These are phyloP conservation scores for Drosophila lutescens DNA, from an alignment of 2,888 invertebrate species.

Conservation along the genomic window DNA sequence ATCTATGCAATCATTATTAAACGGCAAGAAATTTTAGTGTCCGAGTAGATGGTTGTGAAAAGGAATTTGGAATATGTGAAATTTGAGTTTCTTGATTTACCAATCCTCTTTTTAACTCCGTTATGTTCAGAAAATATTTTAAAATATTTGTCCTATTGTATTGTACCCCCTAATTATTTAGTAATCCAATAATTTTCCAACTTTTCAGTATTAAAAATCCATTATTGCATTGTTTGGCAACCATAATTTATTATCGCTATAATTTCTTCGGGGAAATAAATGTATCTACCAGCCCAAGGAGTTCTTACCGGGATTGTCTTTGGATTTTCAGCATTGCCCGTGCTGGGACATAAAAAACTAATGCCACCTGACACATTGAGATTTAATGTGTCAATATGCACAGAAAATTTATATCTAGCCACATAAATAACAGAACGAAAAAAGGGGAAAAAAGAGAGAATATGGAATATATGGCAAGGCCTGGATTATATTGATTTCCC, in stretches of 20 bases:
- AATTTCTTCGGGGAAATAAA: conserved; percentile 16
- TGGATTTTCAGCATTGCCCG: conserved; percentile 40
- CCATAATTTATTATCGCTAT: conserved; percentile 25
- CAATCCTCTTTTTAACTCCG: background rate
- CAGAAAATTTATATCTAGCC: conserved; percentile 74
- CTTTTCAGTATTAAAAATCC: background rate
- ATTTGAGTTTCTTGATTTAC: background rate
- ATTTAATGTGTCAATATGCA: conserved; percentile 83
- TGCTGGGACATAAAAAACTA: conserved; percentile 69
- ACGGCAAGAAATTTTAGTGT: conserved; percentile 26
- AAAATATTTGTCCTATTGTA: too few species aligned
- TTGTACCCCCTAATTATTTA: background rate
- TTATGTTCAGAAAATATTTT: too few species aligned
- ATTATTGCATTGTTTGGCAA: background rate
- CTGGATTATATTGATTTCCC: conserved; percentile 48
- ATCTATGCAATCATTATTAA: conserved; percentile 80
- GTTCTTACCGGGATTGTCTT: conserved; percentile 40
- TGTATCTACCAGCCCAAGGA: conserved; percentile 14
- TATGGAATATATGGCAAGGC: conserved; percentile 40
- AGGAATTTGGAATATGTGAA: background rate
- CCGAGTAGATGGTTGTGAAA: background rate
- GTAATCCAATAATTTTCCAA: background rate
- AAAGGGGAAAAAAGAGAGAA: conserved; percentile 19
- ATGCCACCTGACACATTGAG: conserved; percentile 82
- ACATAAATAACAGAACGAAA: conserved; percentile 48